phyloP scores from a whole-genome alignment of 2,113 vertebrate genomes.

The Laticauda laticaudata region DNA sequence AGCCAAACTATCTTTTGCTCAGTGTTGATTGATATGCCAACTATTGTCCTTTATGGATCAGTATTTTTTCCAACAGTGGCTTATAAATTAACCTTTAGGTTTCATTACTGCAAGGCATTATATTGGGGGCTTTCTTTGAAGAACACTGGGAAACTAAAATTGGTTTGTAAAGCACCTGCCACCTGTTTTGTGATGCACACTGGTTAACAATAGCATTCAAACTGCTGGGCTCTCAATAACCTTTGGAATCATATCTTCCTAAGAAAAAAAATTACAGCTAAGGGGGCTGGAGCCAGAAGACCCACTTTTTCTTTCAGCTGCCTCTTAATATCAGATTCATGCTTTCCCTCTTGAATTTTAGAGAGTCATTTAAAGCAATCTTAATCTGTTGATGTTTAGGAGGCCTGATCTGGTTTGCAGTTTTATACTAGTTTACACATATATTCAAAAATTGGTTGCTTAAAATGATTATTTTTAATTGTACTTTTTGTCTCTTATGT shows the following conservation, averaged over 20 bases:
- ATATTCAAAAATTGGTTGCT: background rate
- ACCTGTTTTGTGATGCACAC: background rate
- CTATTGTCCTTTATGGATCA: background rate
- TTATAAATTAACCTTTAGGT: background rate
- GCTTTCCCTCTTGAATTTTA: background rate
- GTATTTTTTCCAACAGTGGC: background rate
- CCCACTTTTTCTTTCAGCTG: background rate
- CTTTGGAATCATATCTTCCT: background rate
- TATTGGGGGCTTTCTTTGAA: background rate
- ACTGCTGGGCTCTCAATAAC: background rate
- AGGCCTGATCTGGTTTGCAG: background rate
- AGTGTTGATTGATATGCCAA: background rate
- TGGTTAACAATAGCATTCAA: background rate
- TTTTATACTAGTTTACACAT: background rate
- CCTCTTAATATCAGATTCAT: background rate
- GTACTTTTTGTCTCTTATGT: no score
- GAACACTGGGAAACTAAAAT: background rate
- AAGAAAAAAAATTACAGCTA: background rate
- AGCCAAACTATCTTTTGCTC: background rate
- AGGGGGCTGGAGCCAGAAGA: background rate
- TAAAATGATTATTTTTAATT: background rate
- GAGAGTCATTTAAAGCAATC: background rate
- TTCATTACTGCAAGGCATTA: background rate
- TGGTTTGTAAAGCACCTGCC: background rate
- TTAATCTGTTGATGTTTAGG: background rate